Conservation (phyloP, 92 coral and sea anemone species). For the Nematostella vectensis region DNA sequence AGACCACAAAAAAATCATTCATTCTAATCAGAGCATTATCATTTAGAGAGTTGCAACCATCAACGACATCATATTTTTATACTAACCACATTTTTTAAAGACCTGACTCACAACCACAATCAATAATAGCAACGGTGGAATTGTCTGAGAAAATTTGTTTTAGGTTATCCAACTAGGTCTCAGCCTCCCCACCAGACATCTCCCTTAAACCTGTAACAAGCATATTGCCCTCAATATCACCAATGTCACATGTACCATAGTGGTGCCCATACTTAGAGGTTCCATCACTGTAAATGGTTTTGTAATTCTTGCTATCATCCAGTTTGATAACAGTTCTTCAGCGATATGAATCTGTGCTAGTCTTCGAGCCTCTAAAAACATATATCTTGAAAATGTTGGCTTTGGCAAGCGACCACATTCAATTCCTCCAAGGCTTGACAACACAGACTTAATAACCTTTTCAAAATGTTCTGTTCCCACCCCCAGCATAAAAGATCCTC, state of each 20-base stretch:
- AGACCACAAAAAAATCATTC: slow-evolving; percentile 48
- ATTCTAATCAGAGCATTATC: slow-evolving; percentile 4
- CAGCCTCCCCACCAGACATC: slow-evolving; percentile 30
- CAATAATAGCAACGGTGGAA: slow-evolving; percentile 23
- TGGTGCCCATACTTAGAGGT: slow-evolving; percentile 36
- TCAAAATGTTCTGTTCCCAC: slow-evolving; percentile 40
- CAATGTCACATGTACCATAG: slow-evolving; percentile 32
- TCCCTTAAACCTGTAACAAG: slow-evolving; percentile 26
- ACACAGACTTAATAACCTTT: slow-evolving; percentile 25
- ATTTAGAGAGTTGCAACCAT: neutral
- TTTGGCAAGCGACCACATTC: slow-evolving; percentile 37
- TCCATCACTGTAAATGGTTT: slow-evolving; percentile 37
- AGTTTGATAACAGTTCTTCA: slow-evolving; percentile 11
- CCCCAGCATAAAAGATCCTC: slow-evolving; percentile 19
- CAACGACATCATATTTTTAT: slow-evolving; percentile 28
- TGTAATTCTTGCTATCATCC: slow-evolving; percentile 10
- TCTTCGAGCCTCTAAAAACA: slow-evolving; percentile 35
- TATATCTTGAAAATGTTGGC: slow-evolving; percentile 16
- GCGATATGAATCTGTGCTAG: slow-evolving; percentile 37
- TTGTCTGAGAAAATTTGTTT: slow-evolving; percentile 34
- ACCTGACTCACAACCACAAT: slow-evolving; percentile 20
- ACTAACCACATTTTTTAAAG: slow-evolving; percentile 10
- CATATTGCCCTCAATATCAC: slow-evolving; percentile 20
- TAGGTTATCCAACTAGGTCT: slow-evolving; percentile 19
- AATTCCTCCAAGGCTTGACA: slow-evolving; percentile 14